Evolutionary conservation across 1,140 invertebrate genomes (phyloP).

Genomic region (Drosophila tropicalis): DNA sequence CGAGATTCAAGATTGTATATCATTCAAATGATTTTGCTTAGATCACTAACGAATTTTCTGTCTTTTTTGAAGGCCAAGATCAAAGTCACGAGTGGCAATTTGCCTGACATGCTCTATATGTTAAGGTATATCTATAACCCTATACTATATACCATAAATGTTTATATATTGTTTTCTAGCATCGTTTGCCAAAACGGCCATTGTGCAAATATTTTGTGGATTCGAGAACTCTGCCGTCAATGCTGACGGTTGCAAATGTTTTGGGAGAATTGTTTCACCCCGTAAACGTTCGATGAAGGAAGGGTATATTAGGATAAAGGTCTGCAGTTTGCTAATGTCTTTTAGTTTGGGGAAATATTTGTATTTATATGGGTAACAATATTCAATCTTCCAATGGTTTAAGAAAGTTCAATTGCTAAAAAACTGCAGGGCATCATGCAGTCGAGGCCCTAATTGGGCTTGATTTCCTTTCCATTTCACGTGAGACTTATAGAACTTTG

Average conservation of each 20-base stretch:
- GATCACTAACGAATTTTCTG: constrained; percentile 11
- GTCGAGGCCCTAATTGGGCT: neutral
- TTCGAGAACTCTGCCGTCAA: constrained; percentile 45
- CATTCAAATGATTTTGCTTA: neutral
- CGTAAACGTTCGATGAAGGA: neutral
- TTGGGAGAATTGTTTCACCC: neutral
- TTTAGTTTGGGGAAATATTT: too few species aligned
- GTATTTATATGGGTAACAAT: too few species aligned
- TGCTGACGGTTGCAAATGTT: constrained; percentile 29
- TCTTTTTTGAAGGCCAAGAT: constrained; percentile 72
- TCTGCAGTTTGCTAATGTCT: too few species aligned
- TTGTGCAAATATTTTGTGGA: constrained; percentile 32
- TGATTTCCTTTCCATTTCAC: constrained; percentile 39
- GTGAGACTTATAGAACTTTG: constrained; percentile 58
- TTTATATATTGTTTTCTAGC: constrained; percentile 16
- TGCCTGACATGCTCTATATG: constrained; percentile 37
- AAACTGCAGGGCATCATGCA: too few species aligned
- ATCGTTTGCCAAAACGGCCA: constrained; percentile 39
- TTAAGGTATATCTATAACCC: constrained; percentile 5
- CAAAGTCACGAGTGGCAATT: constrained; percentile 67
- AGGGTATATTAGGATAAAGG: neutral
- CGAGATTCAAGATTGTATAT: neutral
- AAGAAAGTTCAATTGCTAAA: too few species aligned
- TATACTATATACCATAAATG: constrained; percentile 19
- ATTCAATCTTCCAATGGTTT: too few species aligned